Evolutionary conservation across 2,888 invertebrate genomes (phyloP).

Genomic region (Ochropleura plecta): DNA sequence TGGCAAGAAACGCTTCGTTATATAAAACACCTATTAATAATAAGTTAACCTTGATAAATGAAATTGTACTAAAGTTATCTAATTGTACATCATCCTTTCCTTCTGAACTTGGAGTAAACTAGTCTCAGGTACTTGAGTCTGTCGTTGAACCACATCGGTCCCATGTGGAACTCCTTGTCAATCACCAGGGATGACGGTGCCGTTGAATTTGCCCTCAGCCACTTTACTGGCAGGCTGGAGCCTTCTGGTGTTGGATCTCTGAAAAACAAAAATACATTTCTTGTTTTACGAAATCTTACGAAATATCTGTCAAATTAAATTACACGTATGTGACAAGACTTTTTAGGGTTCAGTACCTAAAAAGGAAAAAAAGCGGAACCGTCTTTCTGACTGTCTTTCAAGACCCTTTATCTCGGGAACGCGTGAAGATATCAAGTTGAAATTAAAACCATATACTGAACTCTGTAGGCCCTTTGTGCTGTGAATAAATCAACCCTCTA

Average conservation of each 20-base stretch:
- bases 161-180: slow-evolving; percentile 71
- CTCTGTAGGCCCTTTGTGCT: no score
- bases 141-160: slow-evolving; percentile 77
- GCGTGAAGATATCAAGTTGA: no score
- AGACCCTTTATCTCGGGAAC: no score
- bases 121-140: slow-evolving; percentile 75
- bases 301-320: background rate
- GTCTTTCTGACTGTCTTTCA: no score
- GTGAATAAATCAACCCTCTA: no score
- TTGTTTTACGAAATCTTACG: background rate
- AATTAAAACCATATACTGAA: no score
- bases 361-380: no score
- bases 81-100: slow-evolving; percentile 59
- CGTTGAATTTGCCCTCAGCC: slow-evolving; percentile 71
- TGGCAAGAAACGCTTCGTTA: background rate
- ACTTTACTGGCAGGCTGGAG: slow-evolving; percentile 74
- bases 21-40: slow-evolving; percentile 14
- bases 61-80: slow-evolving; percentile 6
- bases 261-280: slow-evolving; percentile 52
- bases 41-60: background rate
- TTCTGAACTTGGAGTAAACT: slow-evolving; percentile 78
- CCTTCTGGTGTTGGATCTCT: slow-evolving; percentile 81
- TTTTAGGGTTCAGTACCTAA: no score
- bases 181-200: slow-evolving; percentile 75
- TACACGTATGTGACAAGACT: background rate